Evolutionary conservation across 2,888 invertebrate species (phyloP).

Genomic region (Crocallis elinguaria): DNA sequence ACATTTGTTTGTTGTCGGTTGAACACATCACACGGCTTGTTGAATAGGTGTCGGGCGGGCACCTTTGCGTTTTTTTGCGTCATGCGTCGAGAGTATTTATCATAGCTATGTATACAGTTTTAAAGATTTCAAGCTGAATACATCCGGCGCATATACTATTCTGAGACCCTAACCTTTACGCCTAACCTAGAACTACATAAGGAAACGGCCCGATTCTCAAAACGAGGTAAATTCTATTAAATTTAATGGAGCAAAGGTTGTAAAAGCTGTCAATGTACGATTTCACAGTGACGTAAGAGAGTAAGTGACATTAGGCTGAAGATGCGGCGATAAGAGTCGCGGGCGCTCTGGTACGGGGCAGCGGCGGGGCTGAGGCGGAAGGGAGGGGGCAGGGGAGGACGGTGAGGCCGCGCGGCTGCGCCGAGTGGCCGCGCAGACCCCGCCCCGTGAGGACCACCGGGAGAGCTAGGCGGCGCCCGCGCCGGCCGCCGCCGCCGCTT

Average conservation of each 20-base stretch:
- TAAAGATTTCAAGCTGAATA: neutral
- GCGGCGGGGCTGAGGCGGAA: conserved; percentile 43
- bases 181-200: conserved; percentile 13
- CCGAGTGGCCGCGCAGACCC: conserved; percentile 80
- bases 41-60: conserved; percentile 73
- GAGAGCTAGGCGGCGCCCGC: conserved; percentile 78
- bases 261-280: conserved; percentile 40
- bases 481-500: conserved; percentile 39
- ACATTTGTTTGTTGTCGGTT: conserved; percentile 75
- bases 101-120: neutral
- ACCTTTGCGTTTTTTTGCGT: conserved; percentile 66
- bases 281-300: conserved; percentile 69
- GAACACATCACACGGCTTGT: conserved; percentile 74
- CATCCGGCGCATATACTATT: conserved; percentile 13
- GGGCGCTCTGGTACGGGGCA: conserved; percentile 51
- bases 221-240: conserved; percentile 30
- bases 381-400: conserved; percentile 45
- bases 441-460: conserved; percentile 84
- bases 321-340: conserved; percentile 77
- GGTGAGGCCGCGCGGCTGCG: conserved; percentile 59
- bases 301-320: conserved; percentile 68
- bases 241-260: conserved; percentile 30
- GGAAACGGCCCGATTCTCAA: conserved; percentile 22
- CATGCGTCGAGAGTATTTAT: conserved; percentile 21
- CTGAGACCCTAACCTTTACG: conserved; percentile 6